Conservation (phyloP, 2,888 invertebrate species). For the Micropterix aruncella region DNA sequence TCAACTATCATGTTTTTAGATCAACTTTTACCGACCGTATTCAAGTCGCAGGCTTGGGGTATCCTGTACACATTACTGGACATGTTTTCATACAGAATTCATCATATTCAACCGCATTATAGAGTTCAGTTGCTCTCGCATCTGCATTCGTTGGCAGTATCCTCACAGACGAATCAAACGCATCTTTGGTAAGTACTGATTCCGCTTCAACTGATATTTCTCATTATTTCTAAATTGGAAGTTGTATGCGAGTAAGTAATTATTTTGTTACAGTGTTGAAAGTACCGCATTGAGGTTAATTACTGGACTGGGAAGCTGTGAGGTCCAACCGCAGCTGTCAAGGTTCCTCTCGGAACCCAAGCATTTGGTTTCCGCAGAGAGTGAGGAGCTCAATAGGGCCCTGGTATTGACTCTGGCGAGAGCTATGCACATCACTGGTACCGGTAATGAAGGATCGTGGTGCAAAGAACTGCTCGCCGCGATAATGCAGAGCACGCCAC, state of each 20-base stretch:
- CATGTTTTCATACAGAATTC: conserved; percentile 93
- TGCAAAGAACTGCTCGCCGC: conserved; percentile 81
- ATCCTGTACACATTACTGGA: conserved; percentile 90
- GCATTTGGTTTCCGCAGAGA: conserved; percentile 82
- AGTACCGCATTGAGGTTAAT: conserved; percentile 78
- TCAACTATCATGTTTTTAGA: too few relatives aligned
- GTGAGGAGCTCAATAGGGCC: conserved; percentile 87
- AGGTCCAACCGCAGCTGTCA: conserved; percentile 87
- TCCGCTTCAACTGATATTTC: too few relatives aligned
- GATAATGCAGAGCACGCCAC: conserved; percentile 89
- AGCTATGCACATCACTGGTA: conserved; percentile 87
- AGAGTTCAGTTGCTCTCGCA: conserved; percentile 83
- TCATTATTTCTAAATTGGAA: too few relatives aligned
- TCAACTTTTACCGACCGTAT: conserved; percentile 80
- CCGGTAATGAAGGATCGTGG: conserved; percentile 60
- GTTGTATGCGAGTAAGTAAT: too few relatives aligned
- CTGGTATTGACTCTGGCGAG: conserved; percentile 87
- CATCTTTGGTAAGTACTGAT: conserved; percentile 73
- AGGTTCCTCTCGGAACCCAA: conserved; percentile 86
- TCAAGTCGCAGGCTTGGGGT: conserved; percentile 88
- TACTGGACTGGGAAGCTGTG: conserved; percentile 83
- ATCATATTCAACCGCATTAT: conserved; percentile 94
- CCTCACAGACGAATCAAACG: conserved; percentile 89
- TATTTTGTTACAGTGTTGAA: conserved; percentile 52
- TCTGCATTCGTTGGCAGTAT: conserved; percentile 80